Percentiles rank a stretch among this genome's conserved stretches.
These are phyloP conservation scores for Caenorhabditis drosophilae DNA, from an alignment of 2,888 invertebrate genomes.

Conservation along the genomic window DNA sequence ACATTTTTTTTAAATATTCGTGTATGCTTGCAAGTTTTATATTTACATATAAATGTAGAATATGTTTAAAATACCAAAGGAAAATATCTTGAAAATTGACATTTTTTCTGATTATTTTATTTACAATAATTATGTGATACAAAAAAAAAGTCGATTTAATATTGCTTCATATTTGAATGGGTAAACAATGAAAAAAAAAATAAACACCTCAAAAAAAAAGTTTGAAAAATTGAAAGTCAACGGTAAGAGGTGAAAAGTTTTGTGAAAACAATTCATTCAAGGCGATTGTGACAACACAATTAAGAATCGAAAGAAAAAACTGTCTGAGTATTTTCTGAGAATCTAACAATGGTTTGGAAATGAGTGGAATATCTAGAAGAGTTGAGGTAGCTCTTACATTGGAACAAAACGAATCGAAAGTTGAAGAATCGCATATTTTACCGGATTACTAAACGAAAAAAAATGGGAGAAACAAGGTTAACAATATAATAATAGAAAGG, in stretches of 20 bases:
- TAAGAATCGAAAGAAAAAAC: too few relatives aligned
- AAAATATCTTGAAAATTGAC: too few relatives aligned
- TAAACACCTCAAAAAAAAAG: background rate
- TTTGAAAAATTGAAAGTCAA: background rate
- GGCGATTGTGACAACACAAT: conserved; percentile 3
- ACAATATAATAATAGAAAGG: too few relatives aligned
- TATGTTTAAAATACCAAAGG: too few relatives aligned
- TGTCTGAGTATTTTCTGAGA: conserved; percentile 3
- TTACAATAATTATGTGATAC: conserved; percentile 3
- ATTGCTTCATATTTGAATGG: too few relatives aligned
- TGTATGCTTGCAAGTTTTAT: too few relatives aligned
- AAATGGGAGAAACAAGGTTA: background rate
- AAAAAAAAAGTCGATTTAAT: background rate
- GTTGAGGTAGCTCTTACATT: conserved; percentile 2
- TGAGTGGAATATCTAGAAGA: conserved; percentile 1
- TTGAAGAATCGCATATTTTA: conserved; percentile 4
- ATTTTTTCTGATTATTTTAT: conserved; percentile 4
- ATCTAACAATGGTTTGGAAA: background rate
- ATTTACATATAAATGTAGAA: too few relatives aligned
- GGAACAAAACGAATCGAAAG: background rate
- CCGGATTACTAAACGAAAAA: conserved; percentile 6
- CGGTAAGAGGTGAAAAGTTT: background rate
- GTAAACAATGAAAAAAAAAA: background rate
- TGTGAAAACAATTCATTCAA: background rate
- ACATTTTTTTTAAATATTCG: too few relatives aligned